A percentile compares a stretch with the other conserved stretches of the same genome.
Conservation (phyloP, 2,113 vertebrate genomes). For the Mus musculus region GRCm39 chr4:64370001-64370500, state of each 20-base stretch:
- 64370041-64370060: neutral
- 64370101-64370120: neutral
- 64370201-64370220: neutral
- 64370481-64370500: conserved; percentile 67
- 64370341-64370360: conserved; percentile 42
- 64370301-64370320: conserved; percentile 2
- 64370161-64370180: neutral
- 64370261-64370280: neutral
- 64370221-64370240: neutral
- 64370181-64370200: neutral
- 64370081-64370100: neutral
- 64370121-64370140: neutral
- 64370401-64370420: conserved; percentile 61
- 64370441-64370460: conserved; percentile 1
- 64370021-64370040: neutral
- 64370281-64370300: conserved; percentile 74
- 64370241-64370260: neutral
- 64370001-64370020: neutral
- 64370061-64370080: neutral
- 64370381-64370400: conserved; percentile 65
- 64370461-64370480: conserved; percentile 59
- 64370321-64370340: conserved; percentile 60
- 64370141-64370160: neutral
- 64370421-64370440: conserved; percentile 64
- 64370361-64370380: conserved; percentile 74